Base-by-base conservation (phyloP, 2,888 invertebrate species). In the Scrobipalpa atriplicella region DNA sequence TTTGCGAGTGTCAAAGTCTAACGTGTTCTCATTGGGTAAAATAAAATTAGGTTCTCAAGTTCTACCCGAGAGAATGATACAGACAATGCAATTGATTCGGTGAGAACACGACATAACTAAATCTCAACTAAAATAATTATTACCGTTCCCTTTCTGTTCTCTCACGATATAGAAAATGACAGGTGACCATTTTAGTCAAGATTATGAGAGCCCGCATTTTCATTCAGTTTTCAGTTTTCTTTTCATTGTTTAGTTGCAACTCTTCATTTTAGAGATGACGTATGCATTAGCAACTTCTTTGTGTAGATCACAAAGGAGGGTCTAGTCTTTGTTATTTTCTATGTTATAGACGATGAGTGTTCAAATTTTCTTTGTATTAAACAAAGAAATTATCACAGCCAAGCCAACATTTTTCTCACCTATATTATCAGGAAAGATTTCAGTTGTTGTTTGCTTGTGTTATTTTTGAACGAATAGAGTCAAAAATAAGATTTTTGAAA, bases 301-400 rank as follows among this genome's bases (percentile, higher is more conserved):
- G 47, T 47, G n/a, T 47, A 3, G n/a, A 47, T 16, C 47, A 16
- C 16, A 16, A 47, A 47, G 47, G 47, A 3, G 13, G 13, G 1
- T 13, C 43, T 43, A 47, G n/a, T 47, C 47, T 47, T 47, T 47
- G 47, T 47, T 47, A 47, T 16, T 47, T n/a, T 47, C 16, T 47
- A 3, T 13, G 13, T 13, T 13, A 13, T 3, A 13, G 13, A 43
- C 5, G 43, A 13, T 43, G 11, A 13, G 11, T 43, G 5, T 3
- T 43, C 13, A 43, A 43, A 43, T 43, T 13, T 43, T 43, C 10
- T 47, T 47, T 47, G 47, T 47, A 29, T 3, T 29, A 29, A 47
- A 47, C 47, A 47, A 47, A 10, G 16, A 16, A 47, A 10, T 47
- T 47, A 47, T 13, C 43, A 43, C 5, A 16, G 47, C 3, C 16